phyloP scores from a whole-genome alignment of 2,888 invertebrate genomes.

The Scaeva pyrastri region DNA sequence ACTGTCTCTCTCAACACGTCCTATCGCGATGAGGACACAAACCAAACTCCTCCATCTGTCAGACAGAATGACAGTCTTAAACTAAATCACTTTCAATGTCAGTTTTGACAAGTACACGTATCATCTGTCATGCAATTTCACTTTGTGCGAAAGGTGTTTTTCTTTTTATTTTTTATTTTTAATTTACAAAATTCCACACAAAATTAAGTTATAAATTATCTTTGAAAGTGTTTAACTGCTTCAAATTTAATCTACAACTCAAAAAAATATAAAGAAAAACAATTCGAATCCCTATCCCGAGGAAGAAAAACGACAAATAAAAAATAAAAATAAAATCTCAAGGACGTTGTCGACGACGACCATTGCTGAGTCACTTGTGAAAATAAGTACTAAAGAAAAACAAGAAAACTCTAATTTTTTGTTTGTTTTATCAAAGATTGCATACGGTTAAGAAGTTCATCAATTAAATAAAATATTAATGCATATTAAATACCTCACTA shows the following conservation, averaged over 20 bases:
- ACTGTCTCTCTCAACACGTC: too few relatives aligned
- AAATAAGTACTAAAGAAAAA: conserved; percentile 25
- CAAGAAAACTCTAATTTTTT: background rate
- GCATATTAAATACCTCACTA: conserved; percentile 5
- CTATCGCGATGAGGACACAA: too few relatives aligned
- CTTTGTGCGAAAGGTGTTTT: conserved; percentile 59
- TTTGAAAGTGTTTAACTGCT: background rate
- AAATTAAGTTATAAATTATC: conserved; percentile 17
- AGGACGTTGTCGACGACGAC: conserved; percentile 53
- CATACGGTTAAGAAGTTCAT: background rate
- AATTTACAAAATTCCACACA: conserved; percentile 43
- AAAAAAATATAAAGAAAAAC: background rate
- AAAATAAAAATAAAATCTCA: conserved; percentile 14
- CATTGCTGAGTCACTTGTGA: conserved; percentile 63
- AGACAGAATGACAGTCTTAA: background rate
- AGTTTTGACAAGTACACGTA: conserved; percentile 72
- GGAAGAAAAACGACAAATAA: conserved; percentile 6
- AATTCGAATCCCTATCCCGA: background rate
- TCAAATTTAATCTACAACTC: conserved; percentile 1
- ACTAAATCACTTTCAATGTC: conserved; percentile 16
- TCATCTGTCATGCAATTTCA: conserved; percentile 69
- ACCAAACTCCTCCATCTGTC: conserved; percentile 20
- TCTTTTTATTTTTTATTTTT: conserved; percentile 65
- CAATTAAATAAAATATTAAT: conserved; percentile 22
- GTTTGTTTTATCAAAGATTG: background rate